phyloP scores from a whole-genome alignment of 2,888 invertebrate species.

The Pharmacophagus antenor region DNA sequence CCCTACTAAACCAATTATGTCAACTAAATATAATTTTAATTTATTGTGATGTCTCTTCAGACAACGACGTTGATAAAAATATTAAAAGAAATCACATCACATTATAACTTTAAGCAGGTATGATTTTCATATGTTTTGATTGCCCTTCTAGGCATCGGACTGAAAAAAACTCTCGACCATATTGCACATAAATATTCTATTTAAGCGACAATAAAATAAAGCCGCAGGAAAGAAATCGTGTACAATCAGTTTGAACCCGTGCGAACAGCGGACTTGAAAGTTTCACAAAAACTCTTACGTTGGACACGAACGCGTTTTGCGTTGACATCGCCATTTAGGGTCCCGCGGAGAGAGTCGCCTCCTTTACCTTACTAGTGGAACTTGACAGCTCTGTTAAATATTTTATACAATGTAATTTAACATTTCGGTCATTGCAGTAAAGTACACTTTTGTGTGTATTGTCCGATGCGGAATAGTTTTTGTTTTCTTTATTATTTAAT shows the following conservation, averaged over 20 bases:
- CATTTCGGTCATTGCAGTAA: not conserved
- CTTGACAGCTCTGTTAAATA: slow-evolving; percentile 1
- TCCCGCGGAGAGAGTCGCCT: slow-evolving; percentile 24
- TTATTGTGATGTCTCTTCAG: too few relatives aligned
- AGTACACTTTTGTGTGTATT: not conserved
- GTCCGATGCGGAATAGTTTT: not conserved
- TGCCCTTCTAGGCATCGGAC: too few relatives aligned
- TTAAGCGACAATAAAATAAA: slow-evolving; percentile 1
- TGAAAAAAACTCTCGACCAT: too few relatives aligned
- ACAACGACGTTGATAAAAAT: too few relatives aligned
- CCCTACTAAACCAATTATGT: too few relatives aligned
- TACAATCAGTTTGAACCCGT: slow-evolving; percentile 1
- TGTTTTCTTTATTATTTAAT: not conserved
- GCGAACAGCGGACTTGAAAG: slow-evolving; percentile 22
- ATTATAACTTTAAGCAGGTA: too few relatives aligned
- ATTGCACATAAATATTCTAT: not conserved
- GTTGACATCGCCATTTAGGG: slow-evolving; percentile 22
- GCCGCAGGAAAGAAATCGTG: not conserved
- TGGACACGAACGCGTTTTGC: slow-evolving; percentile 4
- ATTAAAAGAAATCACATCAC: too few relatives aligned
- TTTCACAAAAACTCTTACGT: slow-evolving; percentile 17
- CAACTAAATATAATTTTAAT: too few relatives aligned
- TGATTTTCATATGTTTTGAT: too few relatives aligned
- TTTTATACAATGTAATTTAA: not conserved
- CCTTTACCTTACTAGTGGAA: slow-evolving; percentile 6